These are phyloP conservation scores for Acanthoscelides obtectus DNA, from an alignment of 2,888 invertebrate species.

Conservation along the genomic window DNA sequence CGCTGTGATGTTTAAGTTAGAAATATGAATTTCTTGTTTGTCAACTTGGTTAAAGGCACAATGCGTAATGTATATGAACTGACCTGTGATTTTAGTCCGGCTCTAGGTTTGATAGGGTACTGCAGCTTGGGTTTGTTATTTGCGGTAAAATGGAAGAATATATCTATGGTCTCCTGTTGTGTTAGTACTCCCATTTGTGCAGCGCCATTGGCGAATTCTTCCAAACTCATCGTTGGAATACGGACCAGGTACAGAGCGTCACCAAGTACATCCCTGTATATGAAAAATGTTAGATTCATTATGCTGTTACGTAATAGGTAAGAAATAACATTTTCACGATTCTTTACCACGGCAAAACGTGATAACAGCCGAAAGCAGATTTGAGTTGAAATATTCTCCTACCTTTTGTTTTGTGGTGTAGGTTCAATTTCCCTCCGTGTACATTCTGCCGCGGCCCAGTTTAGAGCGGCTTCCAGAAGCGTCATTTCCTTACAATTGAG, in stretches of 20 bases:
- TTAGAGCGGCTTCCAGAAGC: slow-evolving; percentile 83
- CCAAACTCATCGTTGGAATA: slow-evolving; percentile 90
- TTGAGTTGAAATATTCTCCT: no score
- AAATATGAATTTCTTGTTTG: no score
- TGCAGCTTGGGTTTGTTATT: slow-evolving; percentile 76
- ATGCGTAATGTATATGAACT: slow-evolving; percentile 17
- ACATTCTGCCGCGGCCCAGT: slow-evolving; percentile 93
- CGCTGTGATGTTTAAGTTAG: no score
- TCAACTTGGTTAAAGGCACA: no score
- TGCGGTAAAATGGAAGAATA: slow-evolving; percentile 93
- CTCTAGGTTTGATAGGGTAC: slow-evolving; percentile 77
- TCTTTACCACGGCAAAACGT: no score
- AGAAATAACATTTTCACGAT: no score
- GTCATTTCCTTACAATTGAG: slow-evolving; percentile 92
- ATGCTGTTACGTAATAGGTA: no score
- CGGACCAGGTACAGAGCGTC: slow-evolving; percentile 81
- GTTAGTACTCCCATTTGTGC: slow-evolving; percentile 90
- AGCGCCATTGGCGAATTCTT: slow-evolving; percentile 92
- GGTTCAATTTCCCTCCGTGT: slow-evolving; percentile 75
- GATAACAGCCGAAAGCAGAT: no score
- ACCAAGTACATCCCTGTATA: slow-evolving; percentile 56
- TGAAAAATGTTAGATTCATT: no score
- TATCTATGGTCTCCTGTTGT: slow-evolving; percentile 89
- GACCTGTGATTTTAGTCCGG: slow-evolving; percentile 86
- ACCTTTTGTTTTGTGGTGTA: slow-evolving; percentile 68